A percentile compares a stretch with the other conserved stretches of the same genome.
These are phyloP conservation scores for Callyntrura guangdongensis DNA, from an alignment of 2,888 invertebrate genomes.

Conservation along the genomic window DNA sequence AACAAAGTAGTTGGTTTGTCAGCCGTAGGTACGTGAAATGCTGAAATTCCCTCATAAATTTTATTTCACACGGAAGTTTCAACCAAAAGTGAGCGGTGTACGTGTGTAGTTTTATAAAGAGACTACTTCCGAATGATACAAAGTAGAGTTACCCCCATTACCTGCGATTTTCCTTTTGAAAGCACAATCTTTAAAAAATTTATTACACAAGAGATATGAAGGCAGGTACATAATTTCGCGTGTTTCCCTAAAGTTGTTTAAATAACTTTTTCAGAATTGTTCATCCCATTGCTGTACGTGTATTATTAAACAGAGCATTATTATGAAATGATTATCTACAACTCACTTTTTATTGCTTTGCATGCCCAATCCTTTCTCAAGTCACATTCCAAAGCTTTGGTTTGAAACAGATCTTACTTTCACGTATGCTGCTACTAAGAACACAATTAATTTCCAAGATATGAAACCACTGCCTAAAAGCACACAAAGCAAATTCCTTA, in stretches of 20 bases:
- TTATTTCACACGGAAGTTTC: too few relatives aligned
- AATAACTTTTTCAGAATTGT: neutral
- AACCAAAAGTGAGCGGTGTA: neutral
- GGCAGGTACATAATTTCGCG: neutral
- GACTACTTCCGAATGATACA: neutral
- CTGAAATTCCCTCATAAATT: too few relatives aligned
- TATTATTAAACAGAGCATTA: slow-evolving; percentile 17
- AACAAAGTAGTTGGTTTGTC: neutral
- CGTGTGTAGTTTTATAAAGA: neutral
- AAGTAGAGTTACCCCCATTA: neutral
- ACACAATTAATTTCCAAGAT: too few relatives aligned
- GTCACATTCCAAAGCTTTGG: neutral
- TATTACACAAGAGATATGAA: neutral
- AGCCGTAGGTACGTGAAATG: too few relatives aligned
- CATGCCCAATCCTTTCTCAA: slow-evolving; percentile 7
- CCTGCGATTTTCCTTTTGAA: slow-evolving; percentile 1
- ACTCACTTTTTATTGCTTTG: slow-evolving; percentile 36
- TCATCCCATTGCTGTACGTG: neutral
- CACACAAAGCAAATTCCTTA: neutral
- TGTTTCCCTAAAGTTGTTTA: neutral
- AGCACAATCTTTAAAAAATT: neutral
- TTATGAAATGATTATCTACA: slow-evolving; percentile 34
- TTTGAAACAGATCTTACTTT: neutral
- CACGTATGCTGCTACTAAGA: neutral
- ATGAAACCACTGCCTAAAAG: neutral